A percentile compares a stretch with the other conserved stretches of the same genome.
These are phyloP conservation scores for Pseudois nayaur DNA, from an alignment of 2,113 vertebrate genomes.

Conservation along the genomic window DNA sequence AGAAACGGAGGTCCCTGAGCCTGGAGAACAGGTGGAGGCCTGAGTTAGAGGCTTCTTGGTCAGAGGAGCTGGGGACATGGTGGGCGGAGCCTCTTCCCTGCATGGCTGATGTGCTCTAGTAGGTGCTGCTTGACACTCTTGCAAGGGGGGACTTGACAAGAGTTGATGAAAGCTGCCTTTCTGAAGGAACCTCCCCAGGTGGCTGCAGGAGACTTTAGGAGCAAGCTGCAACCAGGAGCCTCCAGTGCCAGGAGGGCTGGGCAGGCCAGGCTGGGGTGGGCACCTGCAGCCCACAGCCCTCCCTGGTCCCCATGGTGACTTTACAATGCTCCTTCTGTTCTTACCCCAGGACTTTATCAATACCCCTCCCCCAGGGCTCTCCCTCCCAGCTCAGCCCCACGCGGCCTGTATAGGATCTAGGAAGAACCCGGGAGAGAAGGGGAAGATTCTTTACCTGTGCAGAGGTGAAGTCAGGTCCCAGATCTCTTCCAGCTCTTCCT, in stretches of 20 bases:
- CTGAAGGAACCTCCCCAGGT: background rate
- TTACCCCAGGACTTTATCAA: background rate
- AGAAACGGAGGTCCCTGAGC: background rate
- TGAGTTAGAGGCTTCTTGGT: background rate
- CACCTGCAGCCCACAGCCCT: background rate
- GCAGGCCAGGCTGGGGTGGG: background rate
- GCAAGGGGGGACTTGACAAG: fast-evolving
- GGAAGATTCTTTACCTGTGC: background rate
- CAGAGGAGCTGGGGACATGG: background rate
- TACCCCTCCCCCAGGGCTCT: background rate
- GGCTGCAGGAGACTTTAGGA: background rate
- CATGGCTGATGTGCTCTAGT: fast-evolving
- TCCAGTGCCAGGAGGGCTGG: background rate
- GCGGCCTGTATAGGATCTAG: fast-evolving
- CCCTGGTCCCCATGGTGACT: background rate
- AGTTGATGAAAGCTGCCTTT: background rate
- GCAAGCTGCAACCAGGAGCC: background rate
- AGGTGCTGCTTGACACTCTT: too few species aligned
- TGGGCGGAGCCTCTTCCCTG: fast-evolving
- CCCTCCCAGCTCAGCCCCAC: background rate
- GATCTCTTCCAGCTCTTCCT: background rate
- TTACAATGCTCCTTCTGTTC: background rate
- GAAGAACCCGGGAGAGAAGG: background rate
- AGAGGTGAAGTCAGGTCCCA: background rate
- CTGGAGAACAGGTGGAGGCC: background rate